Evolutionary conservation across 2,888 invertebrate genomes (phyloP).

Genomic region (Platycheirus rosarum): DNA sequence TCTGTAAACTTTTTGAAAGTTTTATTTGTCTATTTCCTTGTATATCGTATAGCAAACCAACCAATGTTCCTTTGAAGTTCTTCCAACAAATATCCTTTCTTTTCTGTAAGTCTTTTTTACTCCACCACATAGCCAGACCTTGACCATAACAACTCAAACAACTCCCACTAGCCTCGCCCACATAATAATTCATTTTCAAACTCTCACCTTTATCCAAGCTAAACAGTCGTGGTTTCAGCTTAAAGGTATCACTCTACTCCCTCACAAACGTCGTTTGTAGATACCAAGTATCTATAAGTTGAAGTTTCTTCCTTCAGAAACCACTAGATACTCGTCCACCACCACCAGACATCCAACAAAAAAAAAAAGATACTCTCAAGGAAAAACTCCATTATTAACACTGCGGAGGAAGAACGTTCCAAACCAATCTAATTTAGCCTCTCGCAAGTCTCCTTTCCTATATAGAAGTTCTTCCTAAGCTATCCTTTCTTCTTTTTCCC

Average conservation of each 20-base stretch:
- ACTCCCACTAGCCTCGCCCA: conserved; percentile 62
- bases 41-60: not conserved
- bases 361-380: not conserved
- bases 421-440: conserved; percentile 34
- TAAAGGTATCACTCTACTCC: conserved; percentile 30
- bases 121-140: conserved; percentile 44
- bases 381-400: conserved; percentile 24
- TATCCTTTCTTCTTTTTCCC: conserved; percentile 19
- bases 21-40: not conserved
- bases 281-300: not conserved
- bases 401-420: not conserved
- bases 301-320: conserved; percentile 25
- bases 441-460: not conserved
- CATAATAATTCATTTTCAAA: conserved; percentile 71
- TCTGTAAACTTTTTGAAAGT: too few relatives aligned
- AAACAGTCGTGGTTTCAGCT: conserved; percentile 39
- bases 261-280: conserved; percentile 22
- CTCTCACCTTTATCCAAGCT: conserved; percentile 67
- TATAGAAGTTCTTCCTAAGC: conserved; percentile 18
- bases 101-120: conserved; percentile 1
- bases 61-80: not conserved
- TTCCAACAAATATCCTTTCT: not conserved
- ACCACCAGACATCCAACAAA: not conserved
- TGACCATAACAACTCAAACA: conserved; percentile 50
- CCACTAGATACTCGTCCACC: too few relatives aligned